These are phyloP conservation scores for Chaetodon auriga DNA, from an alignment of 2,113 vertebrate genomes.

Conservation along the genomic window DNA sequence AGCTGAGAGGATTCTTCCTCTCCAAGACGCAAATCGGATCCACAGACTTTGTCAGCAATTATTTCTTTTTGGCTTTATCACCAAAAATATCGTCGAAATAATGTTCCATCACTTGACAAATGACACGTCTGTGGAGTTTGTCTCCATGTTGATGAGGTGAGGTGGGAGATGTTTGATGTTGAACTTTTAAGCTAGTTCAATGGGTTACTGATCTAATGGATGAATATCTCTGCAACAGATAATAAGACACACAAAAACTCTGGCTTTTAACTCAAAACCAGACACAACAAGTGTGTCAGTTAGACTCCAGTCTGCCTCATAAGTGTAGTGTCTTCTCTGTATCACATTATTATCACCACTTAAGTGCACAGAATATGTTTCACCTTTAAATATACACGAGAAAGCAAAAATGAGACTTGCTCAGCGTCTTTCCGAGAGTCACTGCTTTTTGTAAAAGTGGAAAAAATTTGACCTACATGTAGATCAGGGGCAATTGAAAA, in stretches of 20 bases:
- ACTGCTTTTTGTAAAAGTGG: constrained; percentile 13
- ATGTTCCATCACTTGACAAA: background rate
- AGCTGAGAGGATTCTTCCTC: constrained; percentile 21
- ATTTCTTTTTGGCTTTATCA: background rate
- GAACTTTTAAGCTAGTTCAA: background rate
- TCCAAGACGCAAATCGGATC: background rate
- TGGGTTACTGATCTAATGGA: background rate
- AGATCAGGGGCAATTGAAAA: constrained; percentile 1
- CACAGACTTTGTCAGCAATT: constrained; percentile 30
- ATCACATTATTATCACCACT: background rate
- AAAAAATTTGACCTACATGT: constrained; percentile 42
- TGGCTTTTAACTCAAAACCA: background rate
- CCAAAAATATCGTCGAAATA: background rate
- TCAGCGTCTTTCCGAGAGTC: background rate
- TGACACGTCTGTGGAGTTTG: background rate
- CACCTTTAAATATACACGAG: background rate
- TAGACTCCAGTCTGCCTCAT: background rate
- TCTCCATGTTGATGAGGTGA: background rate
- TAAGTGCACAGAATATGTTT: background rate
- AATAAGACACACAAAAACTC: background rate
- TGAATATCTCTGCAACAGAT: background rate
- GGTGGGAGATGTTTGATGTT: background rate
- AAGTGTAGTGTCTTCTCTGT: background rate
- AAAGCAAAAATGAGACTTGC: background rate
- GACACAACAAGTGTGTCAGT: background rate